phyloP scores from a whole-genome alignment of 1,140 invertebrate genomes.

The Drosophila pachea region DNA sequence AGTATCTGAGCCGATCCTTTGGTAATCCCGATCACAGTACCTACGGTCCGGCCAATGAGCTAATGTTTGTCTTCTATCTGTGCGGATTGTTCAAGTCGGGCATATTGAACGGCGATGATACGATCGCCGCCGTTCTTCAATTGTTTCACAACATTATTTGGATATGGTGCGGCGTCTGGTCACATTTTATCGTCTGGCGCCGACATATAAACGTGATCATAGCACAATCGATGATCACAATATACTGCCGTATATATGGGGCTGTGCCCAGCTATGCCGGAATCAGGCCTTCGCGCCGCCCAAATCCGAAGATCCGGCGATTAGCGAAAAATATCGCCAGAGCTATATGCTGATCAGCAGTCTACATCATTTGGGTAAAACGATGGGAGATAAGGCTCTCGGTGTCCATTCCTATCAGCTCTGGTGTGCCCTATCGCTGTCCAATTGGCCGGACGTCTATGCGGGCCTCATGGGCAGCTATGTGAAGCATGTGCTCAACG shows the following conservation, averaged over 20 bases:
- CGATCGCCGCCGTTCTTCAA: conserved; percentile 44
- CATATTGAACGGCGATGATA: conserved; percentile 38
- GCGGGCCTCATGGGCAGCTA: conserved; percentile 30
- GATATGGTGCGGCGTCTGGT: conserved; percentile 38
- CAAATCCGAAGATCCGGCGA: conserved; percentile 1
- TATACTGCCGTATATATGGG: conserved; percentile 51
- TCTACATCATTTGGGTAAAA: conserved; percentile 35
- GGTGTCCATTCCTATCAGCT: conserved; percentile 44
- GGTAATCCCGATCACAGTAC: conserved; percentile 23
- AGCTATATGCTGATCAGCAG: conserved; percentile 46
- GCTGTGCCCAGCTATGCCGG: conserved; percentile 42
- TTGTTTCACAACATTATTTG: conserved; percentile 44
- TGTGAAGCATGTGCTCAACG: conserved; percentile 34
- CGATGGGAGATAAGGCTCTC: background rate
- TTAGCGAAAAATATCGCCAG: background rate
- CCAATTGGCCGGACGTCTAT: conserved; percentile 51
- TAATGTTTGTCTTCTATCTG: conserved; percentile 60
- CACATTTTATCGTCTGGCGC: conserved; percentile 18
- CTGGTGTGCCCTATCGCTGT: conserved; percentile 52
- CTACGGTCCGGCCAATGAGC: conserved; percentile 44
- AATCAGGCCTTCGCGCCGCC: conserved; percentile 31
- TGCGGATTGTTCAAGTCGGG: conserved; percentile 46
- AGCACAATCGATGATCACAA: conserved; percentile 43
- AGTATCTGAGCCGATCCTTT: conserved; percentile 49
- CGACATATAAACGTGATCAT: background rate